Base-by-base conservation (phyloP, 2,888 invertebrate genomes). In the Tachina lurida region DNA sequence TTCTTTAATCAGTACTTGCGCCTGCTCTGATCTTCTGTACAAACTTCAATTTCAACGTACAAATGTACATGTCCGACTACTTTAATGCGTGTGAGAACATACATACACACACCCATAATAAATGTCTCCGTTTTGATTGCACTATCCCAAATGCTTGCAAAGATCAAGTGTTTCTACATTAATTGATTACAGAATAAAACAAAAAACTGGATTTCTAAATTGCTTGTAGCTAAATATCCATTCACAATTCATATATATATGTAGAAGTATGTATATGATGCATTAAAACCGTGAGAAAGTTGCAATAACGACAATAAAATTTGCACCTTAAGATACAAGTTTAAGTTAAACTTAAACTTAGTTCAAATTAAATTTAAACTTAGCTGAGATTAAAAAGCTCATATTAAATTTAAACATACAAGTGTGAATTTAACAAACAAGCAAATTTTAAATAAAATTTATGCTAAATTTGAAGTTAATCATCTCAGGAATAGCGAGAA, bases 281-380 rank as follows among this genome's bases (percentile, higher is more conserved):
- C 62, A n/a, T 52, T 62, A 54, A 10, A 54, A 63, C 7, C 78
- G 78, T 71, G 78, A 47, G 78, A 79, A 71, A 71, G 62, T 56
- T 63, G 63, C 52, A 62, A 31, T n/a, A 39, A 47, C 10, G 19
- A 54, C 9, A 79, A 41, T 62, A 31, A 62, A 78, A 22, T 60
- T 70, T 62, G 10, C 70, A 54, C 41, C 15, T 43, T 31, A 7
- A 31, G 0, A 31, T 31, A 31, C 31, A 31, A 31, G 31, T 31
- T 31, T 31, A 31, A 31, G 31, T 45, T 43, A 1, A 19, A 52
- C 7, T 15, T 5, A 31, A 31, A 31, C 31, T 31, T 31, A 31
- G 5, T 31, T 31, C 0, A 31, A 31, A 0, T 7, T 7, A 7
- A 31, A 0, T 7, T 31, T 31, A 31, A 2, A 31, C 31, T 31